Percentiles rank a stretch among this genome's conserved stretches.
These are phyloP conservation scores for Orbicella faveolata DNA, from an alignment of 64 coral and sea anemone genomes.

Conservation along the genomic window DNA sequence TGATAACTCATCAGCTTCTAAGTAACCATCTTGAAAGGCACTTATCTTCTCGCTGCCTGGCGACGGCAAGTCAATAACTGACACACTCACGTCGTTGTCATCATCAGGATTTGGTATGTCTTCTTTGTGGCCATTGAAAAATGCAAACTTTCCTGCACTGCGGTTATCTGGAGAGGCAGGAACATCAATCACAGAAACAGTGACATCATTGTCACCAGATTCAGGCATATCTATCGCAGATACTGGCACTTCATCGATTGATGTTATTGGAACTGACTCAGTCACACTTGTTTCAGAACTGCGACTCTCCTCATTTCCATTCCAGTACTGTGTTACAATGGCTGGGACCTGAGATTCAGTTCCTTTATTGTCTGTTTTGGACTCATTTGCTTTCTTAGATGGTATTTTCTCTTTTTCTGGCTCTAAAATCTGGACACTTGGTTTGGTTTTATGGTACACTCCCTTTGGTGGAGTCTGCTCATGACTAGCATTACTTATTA, in stretches of 20 bases:
- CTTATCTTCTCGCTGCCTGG: not conserved
- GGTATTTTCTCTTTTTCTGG: not conserved
- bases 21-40: conserved; percentile 7
- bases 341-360: not conserved
- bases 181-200: conserved; percentile 67
- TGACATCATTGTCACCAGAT: conserved; percentile 40
- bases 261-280: conserved; percentile 40
- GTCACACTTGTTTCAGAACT: not conserved
- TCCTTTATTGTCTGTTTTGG: not conserved
- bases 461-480: conserved; percentile 24
- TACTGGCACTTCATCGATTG: conserved; percentile 49
- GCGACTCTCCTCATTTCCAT: conserved; percentile 29
- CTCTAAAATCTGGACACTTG: not conserved
- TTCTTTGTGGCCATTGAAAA: not conserved
- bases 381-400: not conserved
- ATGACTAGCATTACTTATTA: conserved; percentile 57
- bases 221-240: conserved; percentile 89
- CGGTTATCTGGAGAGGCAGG: conserved; percentile 32
- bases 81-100: conserved; percentile 60
- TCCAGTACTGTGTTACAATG: conserved; percentile 18
- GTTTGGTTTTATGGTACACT: conserved; percentile 27
- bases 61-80: conserved; percentile 40
- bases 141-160: conserved; percentile 8
- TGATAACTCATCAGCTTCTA: conserved; percentile 24
- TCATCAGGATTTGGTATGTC: conserved; percentile 23